These are phyloP conservation scores for Chloromyia formosa DNA, from an alignment of 2,888 invertebrate genomes.

Conservation along the genomic window DNA sequence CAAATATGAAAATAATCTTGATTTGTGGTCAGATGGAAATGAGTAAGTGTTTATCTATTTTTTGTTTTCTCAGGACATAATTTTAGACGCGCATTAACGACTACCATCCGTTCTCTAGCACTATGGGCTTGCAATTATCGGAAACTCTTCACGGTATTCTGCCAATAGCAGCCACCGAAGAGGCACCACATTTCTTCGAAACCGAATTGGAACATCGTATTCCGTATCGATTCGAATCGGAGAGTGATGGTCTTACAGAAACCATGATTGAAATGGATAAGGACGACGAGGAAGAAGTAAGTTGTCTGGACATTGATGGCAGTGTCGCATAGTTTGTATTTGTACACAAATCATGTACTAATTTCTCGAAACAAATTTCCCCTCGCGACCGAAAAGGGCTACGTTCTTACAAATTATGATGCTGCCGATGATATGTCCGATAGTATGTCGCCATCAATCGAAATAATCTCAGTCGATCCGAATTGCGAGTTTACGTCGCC, in stretches of 20 bases:
- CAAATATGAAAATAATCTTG: slow-evolving; percentile 57
- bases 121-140: slow-evolving; percentile 58
- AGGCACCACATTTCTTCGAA: slow-evolving; percentile 37
- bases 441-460: slow-evolving; percentile 54
- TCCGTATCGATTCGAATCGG: slow-evolving; percentile 19
- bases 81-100: background rate
- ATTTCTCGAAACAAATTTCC: background rate
- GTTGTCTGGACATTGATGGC: slow-evolving; percentile 41
- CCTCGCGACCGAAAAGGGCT: slow-evolving; percentile 6
- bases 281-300: slow-evolving; percentile 47
- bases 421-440: slow-evolving; percentile 43
- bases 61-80: background rate
- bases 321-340: background rate
- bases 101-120: slow-evolving; percentile 27
- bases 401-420: slow-evolving; percentile 24
- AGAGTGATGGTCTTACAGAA: slow-evolving; percentile 28
- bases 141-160: slow-evolving; percentile 62
- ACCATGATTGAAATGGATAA: slow-evolving; percentile 49
- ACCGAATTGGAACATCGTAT: slow-evolving; percentile 32
- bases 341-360: slow-evolving; percentile 13
- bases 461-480: slow-evolving; percentile 57
- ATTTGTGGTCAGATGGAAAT: slow-evolving; percentile 59
- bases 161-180: slow-evolving; percentile 58
- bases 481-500: slow-evolving; percentile 54
- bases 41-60: slow-evolving; percentile 55